Evolutionary conservation across 2,797 vertebrate species (phyloP), one percentile per base, ranked within the genome.

Genomic region (Enteromius anoplus): DNA sequence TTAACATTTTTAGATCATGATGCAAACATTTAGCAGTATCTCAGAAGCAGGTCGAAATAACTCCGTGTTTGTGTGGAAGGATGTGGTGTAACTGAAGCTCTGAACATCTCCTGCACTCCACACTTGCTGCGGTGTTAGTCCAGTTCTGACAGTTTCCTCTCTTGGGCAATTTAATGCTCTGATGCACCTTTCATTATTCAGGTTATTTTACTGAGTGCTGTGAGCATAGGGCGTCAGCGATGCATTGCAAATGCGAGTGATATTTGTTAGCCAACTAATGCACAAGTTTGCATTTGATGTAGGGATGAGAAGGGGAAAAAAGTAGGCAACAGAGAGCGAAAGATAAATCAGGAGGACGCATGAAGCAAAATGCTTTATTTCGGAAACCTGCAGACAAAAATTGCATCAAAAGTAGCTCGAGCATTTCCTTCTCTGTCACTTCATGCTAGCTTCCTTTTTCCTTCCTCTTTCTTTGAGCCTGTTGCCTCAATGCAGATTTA

Each of bases 1-100:
- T 75, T 19, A 60, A 42, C 23, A 26, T 4, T 68, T 19, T 21
- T 40, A 40, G 3, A 40, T 68, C 65, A 3, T 12, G 37, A 68
- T 21, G 55, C 71, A 45, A 65, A 37, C 4, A 26, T 58, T 37
- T 23, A 53, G 40, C 47, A 65, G 73, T 19, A 37, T 76, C 26
- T 60, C 55, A 55, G 69, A 26, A 42, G 64, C n/a, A 32, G 12
- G 32, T n/a, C 76, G 55, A 60, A 78, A 64, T 34, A 72, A 40
- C 45, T 32, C 79, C 5, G 70, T 84, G 79, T 77, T 88, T 69
- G 40, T 29, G 84, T 64, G 80, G 15, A 72, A 91, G 92, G 93
- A 94, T 92, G 93, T 93, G 94, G 93, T 91, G 34, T 89, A 93
- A 94, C 93, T 88, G 92, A 83, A 82, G 45, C 86, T 81, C 32